phyloP scores from a whole-genome alignment of 2,888 invertebrate genomes.

The Troilus luridus region DNA sequence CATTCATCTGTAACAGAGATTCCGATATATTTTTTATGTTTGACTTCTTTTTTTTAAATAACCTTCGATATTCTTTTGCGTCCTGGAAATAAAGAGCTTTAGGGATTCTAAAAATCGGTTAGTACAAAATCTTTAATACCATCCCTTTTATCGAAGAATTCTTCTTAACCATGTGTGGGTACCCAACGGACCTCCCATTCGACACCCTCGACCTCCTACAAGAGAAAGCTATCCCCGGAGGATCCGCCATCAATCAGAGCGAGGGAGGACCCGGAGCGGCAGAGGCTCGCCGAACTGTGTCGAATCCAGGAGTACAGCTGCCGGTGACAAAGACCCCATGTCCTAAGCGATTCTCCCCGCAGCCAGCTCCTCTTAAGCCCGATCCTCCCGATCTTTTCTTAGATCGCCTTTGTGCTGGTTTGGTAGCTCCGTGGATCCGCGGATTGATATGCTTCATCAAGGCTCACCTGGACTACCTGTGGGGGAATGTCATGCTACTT shows the following conservation, averaged over 20 bases:
- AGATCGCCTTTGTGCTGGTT: constrained; percentile 1
- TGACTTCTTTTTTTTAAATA: too few species aligned
- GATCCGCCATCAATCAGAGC: constrained; percentile 18
- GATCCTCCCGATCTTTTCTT: constrained; percentile 10
- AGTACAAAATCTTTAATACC: too few species aligned
- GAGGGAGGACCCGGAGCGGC: neutral
- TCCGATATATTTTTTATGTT: too few species aligned
- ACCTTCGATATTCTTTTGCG: too few species aligned
- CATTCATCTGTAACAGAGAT: too few species aligned
- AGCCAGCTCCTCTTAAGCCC: neutral
- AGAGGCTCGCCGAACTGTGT: constrained; percentile 14
- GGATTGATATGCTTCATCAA: constrained; percentile 34
- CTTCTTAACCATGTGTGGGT: neutral
- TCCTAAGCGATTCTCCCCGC: constrained; percentile 28
- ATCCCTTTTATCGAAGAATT: neutral
- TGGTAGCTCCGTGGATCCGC: constrained; percentile 11
- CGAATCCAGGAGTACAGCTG: constrained; percentile 40
- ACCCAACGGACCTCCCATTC: neutral
- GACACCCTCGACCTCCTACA: constrained; percentile 8
- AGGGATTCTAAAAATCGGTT: too few species aligned
- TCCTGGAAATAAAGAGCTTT: too few species aligned
- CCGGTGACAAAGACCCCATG: neutral
- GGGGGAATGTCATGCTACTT: neutral
- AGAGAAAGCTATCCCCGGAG: neutral
- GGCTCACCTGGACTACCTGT: neutral